Evolutionary conservation across 2,797 vertebrate species (phyloP), one percentile per base, ranked within the genome.

Genomic region (Glyptemys insculpta): DNA sequence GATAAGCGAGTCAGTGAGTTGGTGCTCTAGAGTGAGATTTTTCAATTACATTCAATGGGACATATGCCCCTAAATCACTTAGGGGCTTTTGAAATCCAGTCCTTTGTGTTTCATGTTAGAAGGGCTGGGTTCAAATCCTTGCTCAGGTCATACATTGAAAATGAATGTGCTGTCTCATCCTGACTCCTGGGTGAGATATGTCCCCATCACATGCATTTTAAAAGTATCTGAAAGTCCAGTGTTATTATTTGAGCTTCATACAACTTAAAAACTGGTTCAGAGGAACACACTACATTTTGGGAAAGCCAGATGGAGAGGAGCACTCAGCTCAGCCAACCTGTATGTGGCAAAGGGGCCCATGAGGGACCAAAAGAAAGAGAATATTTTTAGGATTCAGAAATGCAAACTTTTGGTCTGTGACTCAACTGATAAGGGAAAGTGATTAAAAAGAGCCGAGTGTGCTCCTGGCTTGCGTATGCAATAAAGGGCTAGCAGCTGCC

Each of bases 231-330:
- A 88, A 95, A 89, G 49, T 16, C 83, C 0, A 0, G 37, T 76
- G 57, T 41, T 59, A 6, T 53, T 47, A 25, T 72, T 37, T 37
- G n/a, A 47, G 72, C 25, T 27, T 76, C 41, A 76, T 47, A 29
- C 7, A 47, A 76, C 27, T 44, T 29, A 44, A 76, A 23, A 94
- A 92, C 78, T 44, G 8, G 8, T 44, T 27, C 41, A 8, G 0
- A 2, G 50, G 34, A 37, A 37, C 16, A 37, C 65, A 37, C 19
- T 68, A 31, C 65, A 91, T 31, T 27, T 62, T 62, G 89, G 85
- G 54, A 81, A 81, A 86, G 89, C 89, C 89, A 91, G 95, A 95
- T 91, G 94, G 94, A 79, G 91, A 96, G 79, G 74, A 44, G 44
- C 27, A 29, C 12, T 76, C 25, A 16, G 25, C 4, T 76, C 3